Base-by-base conservation (phyloP, 2,113 vertebrate genomes). In the Cervus canadensis region DNA sequence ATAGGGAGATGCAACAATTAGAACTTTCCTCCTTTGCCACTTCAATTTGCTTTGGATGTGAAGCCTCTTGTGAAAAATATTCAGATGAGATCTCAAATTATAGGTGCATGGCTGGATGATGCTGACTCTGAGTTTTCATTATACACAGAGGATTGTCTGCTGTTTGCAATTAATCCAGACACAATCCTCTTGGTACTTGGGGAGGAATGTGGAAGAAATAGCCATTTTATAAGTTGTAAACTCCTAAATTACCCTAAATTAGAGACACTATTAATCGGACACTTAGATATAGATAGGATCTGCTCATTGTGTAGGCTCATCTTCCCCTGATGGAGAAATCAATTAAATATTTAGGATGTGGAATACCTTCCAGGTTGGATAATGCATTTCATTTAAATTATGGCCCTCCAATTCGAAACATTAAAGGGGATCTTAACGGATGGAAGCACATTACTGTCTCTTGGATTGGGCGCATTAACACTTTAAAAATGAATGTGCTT, bases 151-250 rank as follows among this genome's bases (percentile, higher is more conserved):
- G 87, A 97, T 97, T 96, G 91, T 91, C 94, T 97, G 81, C 89
- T 98, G 94, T 98, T 98, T 98, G 97, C 98, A 98, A 97, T 97
- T 98, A 98, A 98, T 98, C 97, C 97, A 98, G 91, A 98, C 94
- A 96, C 94, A 97, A 91, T 96, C 89, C 87, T 98, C 96, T 48
- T 93, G 95, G 71, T 98, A 98, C 87, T 98, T 98, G 67, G 82
- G 76, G 87, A 98, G n/a, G 43, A 97, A 98, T 83, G 97, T 89
- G 87, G 94, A 64, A 98, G 97, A 98, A 97, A 97, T 84, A 97
- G 98, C 89, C 96, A 98, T 95, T 94, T 97, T 98, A 98, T 98
- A 98, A 97, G 97, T 97, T 99, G 98, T 98, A 98, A 98, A 98
- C 83, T 98, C 97, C 96, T 99, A 98, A 98, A 98, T 98, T 98